These are phyloP conservation scores for Scelioninae gen. 1 DNA, from an alignment of 2,888 invertebrate species.

Conservation along the genomic window DNA sequence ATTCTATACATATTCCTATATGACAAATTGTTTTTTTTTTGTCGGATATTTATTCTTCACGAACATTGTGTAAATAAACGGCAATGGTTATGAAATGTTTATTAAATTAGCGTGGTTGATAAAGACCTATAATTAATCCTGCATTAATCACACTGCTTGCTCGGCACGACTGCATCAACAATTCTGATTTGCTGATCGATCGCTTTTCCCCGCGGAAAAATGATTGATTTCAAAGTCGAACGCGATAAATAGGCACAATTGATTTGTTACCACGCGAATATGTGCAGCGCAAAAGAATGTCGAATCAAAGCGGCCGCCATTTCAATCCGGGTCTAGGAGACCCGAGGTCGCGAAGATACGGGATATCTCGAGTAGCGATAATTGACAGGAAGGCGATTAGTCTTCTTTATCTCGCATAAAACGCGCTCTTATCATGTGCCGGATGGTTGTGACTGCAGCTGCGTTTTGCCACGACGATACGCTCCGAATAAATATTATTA, in stretches of 20 bases:
- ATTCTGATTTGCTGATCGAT: slow-evolving; percentile 65
- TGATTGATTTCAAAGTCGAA: slow-evolving; percentile 69
- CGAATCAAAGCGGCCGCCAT: slow-evolving; percentile 70
- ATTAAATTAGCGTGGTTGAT: slow-evolving; percentile 65
- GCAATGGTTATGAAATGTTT: slow-evolving; percentile 55
- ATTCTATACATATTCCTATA: too few relatives aligned
- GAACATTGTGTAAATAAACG: slow-evolving; percentile 50
- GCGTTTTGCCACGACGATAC: too few relatives aligned
- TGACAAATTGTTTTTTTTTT: too few relatives aligned
- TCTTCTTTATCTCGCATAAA: too few relatives aligned
- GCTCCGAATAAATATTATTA: too few relatives aligned
- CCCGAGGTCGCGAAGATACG: too few relatives aligned
- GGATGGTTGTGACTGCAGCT: too few relatives aligned
- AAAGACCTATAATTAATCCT: slow-evolving; percentile 66
- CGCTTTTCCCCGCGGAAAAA: slow-evolving; percentile 57
- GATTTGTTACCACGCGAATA: slow-evolving; percentile 63
- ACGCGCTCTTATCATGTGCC: too few relatives aligned
- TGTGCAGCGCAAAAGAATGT: slow-evolving; percentile 59
- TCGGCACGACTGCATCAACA: slow-evolving; percentile 42
- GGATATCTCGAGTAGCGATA: too few relatives aligned
- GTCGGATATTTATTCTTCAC: not conserved
- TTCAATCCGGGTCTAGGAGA: too few relatives aligned
- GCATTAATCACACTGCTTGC: slow-evolving; percentile 50
- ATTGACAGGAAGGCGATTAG: too few relatives aligned
- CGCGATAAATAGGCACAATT: slow-evolving; percentile 69